Percentiles rank a stretch among this genome's conserved stretches.
phyloP scores from a whole-genome alignment of 2,113 vertebrate genomes.

The Muntiacus reevesi region DNA sequence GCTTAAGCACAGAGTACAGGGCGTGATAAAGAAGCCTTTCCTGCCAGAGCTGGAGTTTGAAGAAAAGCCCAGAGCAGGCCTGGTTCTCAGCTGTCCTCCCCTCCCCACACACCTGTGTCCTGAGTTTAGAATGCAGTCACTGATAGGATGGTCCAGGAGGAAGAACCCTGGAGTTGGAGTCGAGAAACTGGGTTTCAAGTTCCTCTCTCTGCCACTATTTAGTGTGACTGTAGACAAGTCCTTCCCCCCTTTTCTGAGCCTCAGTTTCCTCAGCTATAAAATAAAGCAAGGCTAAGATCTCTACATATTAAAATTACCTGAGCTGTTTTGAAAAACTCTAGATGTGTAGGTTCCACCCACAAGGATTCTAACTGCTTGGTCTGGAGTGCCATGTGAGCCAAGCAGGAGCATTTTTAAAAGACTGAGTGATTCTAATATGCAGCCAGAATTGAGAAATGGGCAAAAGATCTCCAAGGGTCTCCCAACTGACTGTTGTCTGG shows the following conservation, averaged over 20 bases:
- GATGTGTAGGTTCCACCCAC: background rate
- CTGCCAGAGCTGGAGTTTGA: background rate
- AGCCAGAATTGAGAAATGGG: background rate
- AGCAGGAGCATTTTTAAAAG: background rate
- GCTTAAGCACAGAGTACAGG: background rate
- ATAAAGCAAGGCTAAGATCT: background rate
- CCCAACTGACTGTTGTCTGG: background rate
- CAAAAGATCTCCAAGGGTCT: background rate
- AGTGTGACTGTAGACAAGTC: background rate
- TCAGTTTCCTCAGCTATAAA: constrained; percentile 6
- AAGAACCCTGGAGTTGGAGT: background rate
- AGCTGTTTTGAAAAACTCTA: constrained; percentile 3
- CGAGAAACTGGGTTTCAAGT: background rate
- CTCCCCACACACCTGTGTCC: background rate
- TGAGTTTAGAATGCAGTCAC: background rate
- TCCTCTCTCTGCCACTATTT: constrained; percentile 1
- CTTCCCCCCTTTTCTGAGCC: background rate
- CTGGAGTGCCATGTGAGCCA: background rate
- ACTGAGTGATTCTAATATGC: background rate
- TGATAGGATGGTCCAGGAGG: background rate
- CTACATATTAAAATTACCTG: background rate
- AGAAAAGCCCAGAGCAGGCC: background rate
- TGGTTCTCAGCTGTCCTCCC: background rate
- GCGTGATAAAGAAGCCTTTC: background rate
- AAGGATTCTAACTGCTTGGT: background rate